Base-by-base conservation (phyloP, 1,140 invertebrate species). In the Acyrthosiphon pisum region DNA sequence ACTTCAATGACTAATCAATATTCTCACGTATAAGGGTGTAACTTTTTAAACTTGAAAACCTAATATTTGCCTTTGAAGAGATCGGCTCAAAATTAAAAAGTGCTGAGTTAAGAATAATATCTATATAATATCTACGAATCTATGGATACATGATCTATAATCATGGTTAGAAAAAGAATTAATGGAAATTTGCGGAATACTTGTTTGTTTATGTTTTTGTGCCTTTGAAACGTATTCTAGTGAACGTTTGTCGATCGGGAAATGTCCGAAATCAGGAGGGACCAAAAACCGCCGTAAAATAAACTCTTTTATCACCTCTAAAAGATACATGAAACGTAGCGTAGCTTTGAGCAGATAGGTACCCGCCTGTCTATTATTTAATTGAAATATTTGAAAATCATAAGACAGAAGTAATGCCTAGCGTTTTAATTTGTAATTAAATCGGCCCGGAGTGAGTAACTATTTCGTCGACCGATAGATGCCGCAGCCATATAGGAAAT, bases 361-460 rank as follows among this genome's bases (percentile, higher is more conserved):
- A 6, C 14, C 3, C 6, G 6, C 4, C n/a, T 14, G 60, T 3
- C 30, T 23, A 83, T 83, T 23, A 83, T 83, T 83, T 37, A 83
- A 83, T 8, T 37, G 8, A 37, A 83, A 83, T 83, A 50, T 50
- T 88, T 88, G 35, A 53, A 88, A 88, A 41, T 22, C 48, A 53
- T 23, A 53, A 23, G 53, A 88, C 87, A 88, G 18, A 9, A 22
- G 48, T 53, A 88, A 50, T 88, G 0, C 87, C 87, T 89, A 89
- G 87, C 87, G 87, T 44, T 56, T 89, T 89, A 89, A 89, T 89
- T 56, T 89, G 87, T 89, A 23, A 89, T 89, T 26, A 89, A 37
- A 30, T 41, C n/a, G 11, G 37, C 8, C 37, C 4, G 23, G 60
- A n/a, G 22, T n/a, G 3, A 18, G n/a, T 76, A 76, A 76, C 30